phyloP scores from a whole-genome alignment of 2,797 vertebrate genomes.

The Ceryle rudis region DNA sequence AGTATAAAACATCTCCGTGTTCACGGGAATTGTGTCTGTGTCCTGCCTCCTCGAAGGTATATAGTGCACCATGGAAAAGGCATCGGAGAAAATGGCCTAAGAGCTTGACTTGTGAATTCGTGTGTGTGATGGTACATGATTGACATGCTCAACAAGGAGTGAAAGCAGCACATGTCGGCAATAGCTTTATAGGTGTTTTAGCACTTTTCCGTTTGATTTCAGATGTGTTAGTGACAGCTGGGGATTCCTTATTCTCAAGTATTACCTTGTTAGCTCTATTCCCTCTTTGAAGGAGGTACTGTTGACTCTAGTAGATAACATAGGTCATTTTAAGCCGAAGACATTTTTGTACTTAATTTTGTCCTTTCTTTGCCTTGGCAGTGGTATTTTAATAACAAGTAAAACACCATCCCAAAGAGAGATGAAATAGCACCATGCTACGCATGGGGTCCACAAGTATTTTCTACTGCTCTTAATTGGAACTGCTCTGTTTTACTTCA shows the following conservation, averaged over 20 bases:
- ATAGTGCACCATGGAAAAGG: neutral
- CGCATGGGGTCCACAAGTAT: neutral
- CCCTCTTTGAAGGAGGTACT: neutral
- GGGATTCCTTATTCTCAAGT: neutral
- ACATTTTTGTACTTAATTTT: neutral
- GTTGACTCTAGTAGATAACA: neutral
- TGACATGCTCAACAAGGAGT: neutral
- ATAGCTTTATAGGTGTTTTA: neutral
- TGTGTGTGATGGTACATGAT: too few species aligned
- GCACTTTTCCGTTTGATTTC: neutral
- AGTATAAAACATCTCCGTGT: neutral
- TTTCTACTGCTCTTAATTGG: neutral
- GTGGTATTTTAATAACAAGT: neutral
- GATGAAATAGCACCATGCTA: neutral
- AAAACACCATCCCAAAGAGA: neutral
- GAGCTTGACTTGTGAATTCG: neutral
- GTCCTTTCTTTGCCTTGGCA: neutral
- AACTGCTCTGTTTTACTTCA: neutral
- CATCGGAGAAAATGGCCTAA: neutral
- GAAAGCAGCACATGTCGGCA: neutral
- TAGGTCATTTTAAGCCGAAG: neutral
- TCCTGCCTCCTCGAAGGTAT: neutral
- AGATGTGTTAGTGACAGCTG: neutral
- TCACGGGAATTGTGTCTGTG: neutral
- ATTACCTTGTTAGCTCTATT: neutral